These are phyloP conservation scores for Gambusia yucatana DNA, from an alignment of 2,797 vertebrate species.

Conservation along the genomic window DNA sequence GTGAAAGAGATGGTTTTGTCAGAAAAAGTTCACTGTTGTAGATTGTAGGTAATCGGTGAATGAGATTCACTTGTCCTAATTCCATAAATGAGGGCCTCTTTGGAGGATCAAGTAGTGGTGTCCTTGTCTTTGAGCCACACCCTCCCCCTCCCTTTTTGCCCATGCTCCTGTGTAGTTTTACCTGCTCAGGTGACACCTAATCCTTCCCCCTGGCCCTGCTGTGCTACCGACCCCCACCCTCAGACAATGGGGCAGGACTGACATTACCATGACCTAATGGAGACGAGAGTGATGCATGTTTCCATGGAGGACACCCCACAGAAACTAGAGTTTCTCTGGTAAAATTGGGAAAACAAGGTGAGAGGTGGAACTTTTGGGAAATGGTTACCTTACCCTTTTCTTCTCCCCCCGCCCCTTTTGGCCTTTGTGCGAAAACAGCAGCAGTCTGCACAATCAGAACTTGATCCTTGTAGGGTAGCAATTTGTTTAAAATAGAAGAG, in stretches of 20 bases:
- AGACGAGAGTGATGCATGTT: slow-evolving; percentile 48
- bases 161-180: slow-evolving; percentile 73
- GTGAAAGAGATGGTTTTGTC: not conserved
- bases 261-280: slow-evolving; percentile 79
- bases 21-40: slow-evolving; percentile 9
- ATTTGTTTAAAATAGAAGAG: slow-evolving; percentile 61
- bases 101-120: slow-evolving; percentile 64
- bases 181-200: slow-evolving; percentile 82
- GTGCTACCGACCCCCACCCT: slow-evolving; percentile 72
- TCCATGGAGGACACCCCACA: slow-evolving; percentile 69
- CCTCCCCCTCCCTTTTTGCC: slow-evolving; percentile 47
- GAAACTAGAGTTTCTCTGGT: slow-evolving; percentile 64
- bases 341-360: slow-evolving; percentile 47
- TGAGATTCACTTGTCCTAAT: slow-evolving; percentile 59
- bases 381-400: slow-evolving; percentile 60
- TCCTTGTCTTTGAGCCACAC: slow-evolving; percentile 70
- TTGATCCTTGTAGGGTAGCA: slow-evolving; percentile 58
- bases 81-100: slow-evolving; percentile 67
- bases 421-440: slow-evolving; percentile 68
- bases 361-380: slow-evolving; percentile 49
- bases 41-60: slow-evolving; percentile 25
- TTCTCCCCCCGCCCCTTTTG: slow-evolving; percentile 40
- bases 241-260: slow-evolving; percentile 77
- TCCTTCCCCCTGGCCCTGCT: slow-evolving; percentile 63
- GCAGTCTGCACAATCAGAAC: slow-evolving; percentile 65